Evolutionary conservation across 2,113 vertebrate genomes (phyloP), one percentile per base, ranked within the genome.

Genomic region (Saccopteryx bilineata): DNA sequence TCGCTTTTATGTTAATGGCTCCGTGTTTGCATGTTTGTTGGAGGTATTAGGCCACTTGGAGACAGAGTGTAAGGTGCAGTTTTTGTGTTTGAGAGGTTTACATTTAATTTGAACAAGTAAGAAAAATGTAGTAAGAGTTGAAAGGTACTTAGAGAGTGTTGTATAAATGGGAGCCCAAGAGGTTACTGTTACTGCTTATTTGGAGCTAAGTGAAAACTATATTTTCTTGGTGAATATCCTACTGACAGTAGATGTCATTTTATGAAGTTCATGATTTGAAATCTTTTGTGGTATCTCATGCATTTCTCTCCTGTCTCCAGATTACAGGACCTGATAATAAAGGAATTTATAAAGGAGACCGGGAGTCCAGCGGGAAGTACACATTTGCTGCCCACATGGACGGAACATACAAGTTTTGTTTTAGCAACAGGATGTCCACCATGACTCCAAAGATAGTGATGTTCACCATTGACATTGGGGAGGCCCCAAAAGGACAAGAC

Each of bases 401-500:
- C 54, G 99, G 99, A 71, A 99, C 98, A 2, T 99, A 99, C 89
- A 99, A 99, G 97, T 99, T 99, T 84, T 99, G 99, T 98, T 99
- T 99, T 97, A 99, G 99, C 98, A 99, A 99, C 98, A 99, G 99
- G 98, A 99, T 99, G 99, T 99, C 99, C 66, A 99, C 99, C 90
- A 99, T 99, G 99, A 99, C 99, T 21, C 99, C 99, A 72, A 99
- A 99, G 98, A 99, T 99, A 63, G 99, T 99, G 95, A 99, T 99
- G 99, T 99, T 99, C 98, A 99, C 99, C 94, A 99, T 99, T 9
- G 99, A 99, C 31, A 99, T 99, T 0, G 99, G 99, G 96, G 99
- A 99, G 97, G 99, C 99, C 60, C 99, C 99, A 0, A 99, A 99
- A 98, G 99, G 99, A 76, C 99, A 99, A 24, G 99, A 99, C 97